Conservation (phyloP, 2,888 invertebrate species). For the Acrocera orbiculus region DNA sequence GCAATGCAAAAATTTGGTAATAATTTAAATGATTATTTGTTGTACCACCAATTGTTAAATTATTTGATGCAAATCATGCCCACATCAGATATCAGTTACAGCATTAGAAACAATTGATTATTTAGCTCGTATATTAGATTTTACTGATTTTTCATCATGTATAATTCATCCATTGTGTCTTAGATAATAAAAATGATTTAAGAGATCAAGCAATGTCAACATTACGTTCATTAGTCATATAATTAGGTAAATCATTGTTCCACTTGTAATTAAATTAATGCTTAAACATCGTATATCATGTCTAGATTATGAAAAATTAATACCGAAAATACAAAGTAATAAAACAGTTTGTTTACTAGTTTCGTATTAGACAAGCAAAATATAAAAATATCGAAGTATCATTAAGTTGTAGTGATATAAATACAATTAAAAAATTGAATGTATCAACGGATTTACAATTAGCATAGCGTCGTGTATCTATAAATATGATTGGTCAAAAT, state of each 20-base stretch:
- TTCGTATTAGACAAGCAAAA: conserved; percentile 43
- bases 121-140: conserved; percentile 75
- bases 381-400: conserved; percentile 56
- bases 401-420: conserved; percentile 45
- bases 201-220: conserved; percentile 77
- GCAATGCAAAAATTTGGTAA: conserved; percentile 89
- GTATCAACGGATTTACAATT: conserved; percentile 72
- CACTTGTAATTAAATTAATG: conserved; percentile 72
- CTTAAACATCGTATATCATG: conserved; percentile 63
- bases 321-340: conserved; percentile 51
- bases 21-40: conserved; percentile 90
- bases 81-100: conserved; percentile 55
- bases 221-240: conserved; percentile 67
- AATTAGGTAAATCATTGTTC: conserved; percentile 80
- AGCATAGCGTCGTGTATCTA: conserved; percentile 84
- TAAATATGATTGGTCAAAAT: conserved; percentile 98
- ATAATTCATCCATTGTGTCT: conserved; percentile 87
- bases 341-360: conserved; percentile 60
- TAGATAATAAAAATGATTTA: conserved; percentile 64
- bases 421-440: conserved; percentile 61
- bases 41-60: conserved; percentile 81
- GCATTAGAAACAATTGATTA: conserved; percentile 78
- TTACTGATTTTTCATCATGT: conserved; percentile 79
- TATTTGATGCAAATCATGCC: conserved; percentile 83
- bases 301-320: conserved; percentile 58